Evolutionary conservation across 2,113 vertebrate genomes (phyloP).

Genomic region (Morone saxatilis): DNA sequence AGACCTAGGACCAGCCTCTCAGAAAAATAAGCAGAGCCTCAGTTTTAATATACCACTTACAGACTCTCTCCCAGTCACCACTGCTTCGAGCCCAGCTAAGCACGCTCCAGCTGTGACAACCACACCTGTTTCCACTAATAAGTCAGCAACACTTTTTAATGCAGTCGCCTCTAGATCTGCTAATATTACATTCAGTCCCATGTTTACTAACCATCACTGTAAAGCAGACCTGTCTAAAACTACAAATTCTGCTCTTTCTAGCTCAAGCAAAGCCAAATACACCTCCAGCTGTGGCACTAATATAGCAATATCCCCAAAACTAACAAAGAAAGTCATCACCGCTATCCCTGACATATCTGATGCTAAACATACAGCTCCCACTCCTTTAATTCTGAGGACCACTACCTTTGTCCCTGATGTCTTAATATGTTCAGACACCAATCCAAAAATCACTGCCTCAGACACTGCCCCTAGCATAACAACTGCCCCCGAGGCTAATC

Average conservation of each 20-base stretch:
- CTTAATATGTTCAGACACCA: slow-evolving; percentile 17
- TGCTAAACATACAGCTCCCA: not conserved
- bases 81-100: slow-evolving; percentile 15
- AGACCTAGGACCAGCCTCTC: slow-evolving; percentile 28
- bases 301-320: slow-evolving; percentile 9
- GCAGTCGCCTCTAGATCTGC: slow-evolving; percentile 64
- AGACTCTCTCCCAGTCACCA: slow-evolving; percentile 11
- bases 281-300: slow-evolving; percentile 4
- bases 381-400: slow-evolving; percentile 15
- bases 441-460: slow-evolving; percentile 58
- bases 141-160: slow-evolving; percentile 65
- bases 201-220: slow-evolving; percentile 18
- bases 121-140: slow-evolving; percentile 14
- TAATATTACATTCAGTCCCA: slow-evolving; percentile 34
- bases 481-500: slow-evolving; percentile 14
- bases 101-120: slow-evolving; percentile 6
- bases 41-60: not conserved
- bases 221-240: slow-evolving; percentile 27
- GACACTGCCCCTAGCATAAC: slow-evolving; percentile 26
- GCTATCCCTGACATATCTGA: not conserved
- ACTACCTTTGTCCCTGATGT: slow-evolving; percentile 17
- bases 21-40: slow-evolving; percentile 42
- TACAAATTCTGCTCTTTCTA: not conserved
- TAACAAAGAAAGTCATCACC: slow-evolving; percentile 11
- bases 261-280: slow-evolving; percentile 33